phyloP scores from a whole-genome alignment of 1,140 invertebrate genomes.

The Microvelia longipes region DNA sequence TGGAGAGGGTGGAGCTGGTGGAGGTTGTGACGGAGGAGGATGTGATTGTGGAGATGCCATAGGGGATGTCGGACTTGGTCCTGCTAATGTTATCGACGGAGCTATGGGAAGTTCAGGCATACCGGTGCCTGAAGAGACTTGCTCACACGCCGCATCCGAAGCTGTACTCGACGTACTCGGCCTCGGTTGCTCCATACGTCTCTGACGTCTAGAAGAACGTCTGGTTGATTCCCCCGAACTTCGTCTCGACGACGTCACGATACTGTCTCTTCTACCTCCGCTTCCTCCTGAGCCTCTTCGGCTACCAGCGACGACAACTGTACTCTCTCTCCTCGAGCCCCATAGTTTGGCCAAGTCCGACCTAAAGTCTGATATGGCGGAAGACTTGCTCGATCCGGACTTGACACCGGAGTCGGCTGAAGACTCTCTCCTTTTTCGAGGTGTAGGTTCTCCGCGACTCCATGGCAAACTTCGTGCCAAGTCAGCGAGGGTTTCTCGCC shows the following conservation, averaged over 20 bases:
- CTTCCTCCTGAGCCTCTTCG: constrained; percentile 31
- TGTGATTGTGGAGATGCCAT: constrained; percentile 21
- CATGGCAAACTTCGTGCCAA: constrained; percentile 55
- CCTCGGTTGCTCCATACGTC: constrained; percentile 50
- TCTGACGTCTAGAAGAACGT: constrained; percentile 32
- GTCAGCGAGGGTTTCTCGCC: constrained; percentile 70
- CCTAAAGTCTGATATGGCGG: constrained; percentile 47
- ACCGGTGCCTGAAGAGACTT: constrained; percentile 34
- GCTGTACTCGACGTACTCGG: constrained; percentile 63
- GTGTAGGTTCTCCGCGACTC: constrained; percentile 34
- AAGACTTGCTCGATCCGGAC: constrained; percentile 45
- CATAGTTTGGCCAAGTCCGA: constrained; percentile 53
- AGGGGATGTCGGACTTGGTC: constrained; percentile 46
- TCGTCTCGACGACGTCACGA: constrained; percentile 34
- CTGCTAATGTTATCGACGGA: constrained; percentile 57
- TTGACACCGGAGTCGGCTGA: constrained; percentile 68
- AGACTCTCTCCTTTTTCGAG: constrained; percentile 56
- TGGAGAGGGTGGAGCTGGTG: constrained; percentile 21
- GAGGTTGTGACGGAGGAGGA: constrained; percentile 29
- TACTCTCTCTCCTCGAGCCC: constrained; percentile 41
- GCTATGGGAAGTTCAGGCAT: constrained; percentile 65
- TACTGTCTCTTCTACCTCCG: constrained; percentile 20
- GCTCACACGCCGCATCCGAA: constrained; percentile 41
- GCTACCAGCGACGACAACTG: constrained; percentile 28
- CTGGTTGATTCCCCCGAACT: constrained; percentile 45